phyloP scores from a whole-genome alignment of 2,797 vertebrate species.

The Molossus alvarezi region DNA sequence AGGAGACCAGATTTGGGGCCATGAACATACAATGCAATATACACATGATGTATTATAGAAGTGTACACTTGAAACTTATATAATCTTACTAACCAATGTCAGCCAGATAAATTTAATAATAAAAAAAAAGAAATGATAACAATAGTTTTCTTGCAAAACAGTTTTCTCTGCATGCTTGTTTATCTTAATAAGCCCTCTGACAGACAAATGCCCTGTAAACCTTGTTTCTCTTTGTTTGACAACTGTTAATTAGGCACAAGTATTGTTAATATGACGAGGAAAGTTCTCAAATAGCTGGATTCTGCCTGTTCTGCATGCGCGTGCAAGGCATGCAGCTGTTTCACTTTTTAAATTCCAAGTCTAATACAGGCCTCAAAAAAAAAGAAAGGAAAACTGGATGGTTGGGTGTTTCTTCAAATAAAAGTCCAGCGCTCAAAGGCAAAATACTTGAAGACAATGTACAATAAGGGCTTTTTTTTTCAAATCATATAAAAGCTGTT shows the following conservation, averaged over 20 bases:
- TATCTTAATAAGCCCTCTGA: slow-evolving; percentile 30
- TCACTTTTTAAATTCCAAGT: slow-evolving; percentile 87
- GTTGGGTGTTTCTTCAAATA: slow-evolving; percentile 88
- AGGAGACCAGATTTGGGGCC: background rate
- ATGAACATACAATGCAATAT: background rate
- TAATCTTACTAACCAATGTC: background rate
- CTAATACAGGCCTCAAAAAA: background rate
- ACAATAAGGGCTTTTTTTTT: slow-evolving; percentile 88
- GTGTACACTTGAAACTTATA: background rate
- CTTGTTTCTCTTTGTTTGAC: slow-evolving; percentile 71
- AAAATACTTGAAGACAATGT: slow-evolving; percentile 91
- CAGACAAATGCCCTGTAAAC: slow-evolving; percentile 59
- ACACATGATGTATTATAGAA: background rate
- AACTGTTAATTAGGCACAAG: slow-evolving; percentile 64
- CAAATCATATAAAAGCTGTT: slow-evolving; percentile 90
- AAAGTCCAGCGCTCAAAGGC: slow-evolving; percentile 89
- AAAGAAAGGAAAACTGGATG: slow-evolving; percentile 74
- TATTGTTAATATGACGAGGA: slow-evolving; percentile 24
- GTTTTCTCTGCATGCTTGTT: slow-evolving; percentile 7
- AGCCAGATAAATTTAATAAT: background rate
- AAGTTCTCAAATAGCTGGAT: slow-evolving; percentile 75
- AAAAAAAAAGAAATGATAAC: background rate
- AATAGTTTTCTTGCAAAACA: slow-evolving; percentile 4
- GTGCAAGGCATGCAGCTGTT: slow-evolving; percentile 87
- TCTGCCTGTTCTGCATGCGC: slow-evolving; percentile 62